Base-by-base conservation (phyloP, 2,797 vertebrate species). In the Gymnothorax reevesii region DNA sequence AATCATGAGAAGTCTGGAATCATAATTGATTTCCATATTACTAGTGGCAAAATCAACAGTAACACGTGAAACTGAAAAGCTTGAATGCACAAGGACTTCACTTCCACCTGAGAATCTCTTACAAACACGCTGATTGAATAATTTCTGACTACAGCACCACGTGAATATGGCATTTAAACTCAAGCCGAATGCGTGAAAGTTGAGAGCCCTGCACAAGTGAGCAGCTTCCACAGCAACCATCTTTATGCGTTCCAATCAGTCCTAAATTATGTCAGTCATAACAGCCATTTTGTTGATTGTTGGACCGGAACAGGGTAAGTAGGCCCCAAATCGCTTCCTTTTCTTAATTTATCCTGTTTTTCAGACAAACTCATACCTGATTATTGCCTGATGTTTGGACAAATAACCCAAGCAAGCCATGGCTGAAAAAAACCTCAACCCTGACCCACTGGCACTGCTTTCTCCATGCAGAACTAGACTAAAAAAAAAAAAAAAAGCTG, bases 271-370 rank as follows among this genome's bases (percentile, higher is more conserved):
- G 82, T 83, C 55, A 60, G 75, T 79, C 75, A 52, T 54, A 79
- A 79, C 13, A 52, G 17, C 8, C 49, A 20, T 54, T 54, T 79
- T 7, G 49, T 49, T 59, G 55, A 60, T 83, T 82, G 54, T 55
- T 15, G 5, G 79, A 80, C 49, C 52, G 62, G 25, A 55, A 22
- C 25, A 27, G 49, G 54, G 55, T 0, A 73, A 55, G 12, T 42
- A 73, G 86, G 82, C 69, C 75, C 82, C 86, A 75, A 87, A 87
- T 83, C 60, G 57, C 86, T 83, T 87, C 82, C 64, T 20, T 55
- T 86, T 86, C 82, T 33, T 66, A 86, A 83, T 86, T 86, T 59
- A 59, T 55, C 10, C 20, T 83, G 42, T 54, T 17, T n/a, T 22
- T 6, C n/a, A 5, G 80, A 10, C 71, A 57, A 75, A 83, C 60